Evolutionary conservation across 2,888 invertebrate genomes (phyloP).

Genomic region (Agriopis leucophaearia): DNA sequence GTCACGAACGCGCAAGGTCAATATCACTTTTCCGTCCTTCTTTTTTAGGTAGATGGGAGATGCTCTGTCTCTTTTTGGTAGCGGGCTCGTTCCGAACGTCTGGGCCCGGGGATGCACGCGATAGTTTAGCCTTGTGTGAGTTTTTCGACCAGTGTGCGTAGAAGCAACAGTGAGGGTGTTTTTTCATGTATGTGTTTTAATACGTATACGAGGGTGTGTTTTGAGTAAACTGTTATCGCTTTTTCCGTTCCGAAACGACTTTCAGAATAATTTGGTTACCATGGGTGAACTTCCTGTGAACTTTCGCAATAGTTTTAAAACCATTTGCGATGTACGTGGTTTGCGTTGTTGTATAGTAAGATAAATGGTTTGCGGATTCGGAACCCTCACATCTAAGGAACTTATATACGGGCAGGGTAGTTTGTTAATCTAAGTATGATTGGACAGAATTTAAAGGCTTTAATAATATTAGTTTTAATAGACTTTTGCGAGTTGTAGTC

Average conservation of each 20-base stretch:
- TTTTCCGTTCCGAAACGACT: slow-evolving; percentile 44
- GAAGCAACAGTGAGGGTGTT: neutral
- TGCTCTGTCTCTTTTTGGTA: slow-evolving; percentile 56
- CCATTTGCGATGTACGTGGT: slow-evolving; percentile 35
- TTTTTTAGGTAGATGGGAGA: slow-evolving; percentile 51
- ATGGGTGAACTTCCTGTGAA: slow-evolving; percentile 29
- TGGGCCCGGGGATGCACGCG: slow-evolving; percentile 72
- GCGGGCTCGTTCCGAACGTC: slow-evolving; percentile 74
- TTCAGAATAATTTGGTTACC: slow-evolving; percentile 40
- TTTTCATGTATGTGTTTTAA: slow-evolving; percentile 11
- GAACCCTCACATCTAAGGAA: slow-evolving; percentile 5
- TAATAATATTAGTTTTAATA: neutral
- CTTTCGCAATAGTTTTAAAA: slow-evolving; percentile 39
- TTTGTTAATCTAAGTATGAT: slow-evolving; percentile 25
- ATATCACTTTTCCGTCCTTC: slow-evolving; percentile 71
- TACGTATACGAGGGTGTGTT: slow-evolving; percentile 33
- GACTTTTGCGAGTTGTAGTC: too few relatives aligned
- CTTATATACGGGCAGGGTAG: slow-evolving; percentile 18
- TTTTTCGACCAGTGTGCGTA: slow-evolving; percentile 11
- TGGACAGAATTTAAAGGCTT: neutral
- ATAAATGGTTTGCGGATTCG: slow-evolving; percentile 17
- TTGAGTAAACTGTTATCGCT: slow-evolving; percentile 36
- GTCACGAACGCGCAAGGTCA: slow-evolving; percentile 85
- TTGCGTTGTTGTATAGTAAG: slow-evolving; percentile 26
- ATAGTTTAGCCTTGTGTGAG: slow-evolving; percentile 27